Base-by-base conservation (phyloP, 2,113 vertebrate genomes). In the Melierax canorus region DNA sequence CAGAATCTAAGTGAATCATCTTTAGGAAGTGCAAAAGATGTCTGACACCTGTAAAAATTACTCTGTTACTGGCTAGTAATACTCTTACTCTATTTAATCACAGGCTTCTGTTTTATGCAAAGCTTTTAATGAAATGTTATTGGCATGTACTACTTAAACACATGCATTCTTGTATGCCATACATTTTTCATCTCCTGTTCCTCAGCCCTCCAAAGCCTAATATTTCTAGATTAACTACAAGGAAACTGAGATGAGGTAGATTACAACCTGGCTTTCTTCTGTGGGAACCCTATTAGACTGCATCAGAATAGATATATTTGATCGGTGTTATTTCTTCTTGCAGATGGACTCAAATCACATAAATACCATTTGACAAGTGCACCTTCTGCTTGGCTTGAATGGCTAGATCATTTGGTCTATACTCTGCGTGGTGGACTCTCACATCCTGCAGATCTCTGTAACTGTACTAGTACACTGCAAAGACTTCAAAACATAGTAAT, bases 21-120 rank as follows among this genome's bases (percentile, higher is more conserved):
- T 75, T 72, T 78, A 72, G 15, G 34, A 88, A 78, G 43, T 43
- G 19, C 12, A 72, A 90, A 92, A 87, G 0, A 51, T 55, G 23
- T 59, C 46, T 34, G n/a, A 79, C 4, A 51, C 53, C 39, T 91
- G 74, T 78, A 71, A 85, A 85, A 58, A 85, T 51, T 74, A 38
- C 30, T 59, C 26, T 48, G 17, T 73, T 81, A 63, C 34, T 75
- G 36, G 17, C 59, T 50, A 86, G 27, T 69, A 90, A 94, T 92
- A n/a, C n/a, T n/a, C 26, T 73, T 88, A 36, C 15, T 78, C 32
- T 93, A 79, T 95, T 95, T 96, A 90, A 97, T 74, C 10, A 71
- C 46, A 80, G 24, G 4, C 15, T 43, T 92, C 43, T 88, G 22
- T 71, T 92, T 69, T 48, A 69, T 53, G 38, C 34, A 86, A 80